Conservation (phyloP, 2,888 invertebrate species). For the Bellardia bayeri region DNA sequence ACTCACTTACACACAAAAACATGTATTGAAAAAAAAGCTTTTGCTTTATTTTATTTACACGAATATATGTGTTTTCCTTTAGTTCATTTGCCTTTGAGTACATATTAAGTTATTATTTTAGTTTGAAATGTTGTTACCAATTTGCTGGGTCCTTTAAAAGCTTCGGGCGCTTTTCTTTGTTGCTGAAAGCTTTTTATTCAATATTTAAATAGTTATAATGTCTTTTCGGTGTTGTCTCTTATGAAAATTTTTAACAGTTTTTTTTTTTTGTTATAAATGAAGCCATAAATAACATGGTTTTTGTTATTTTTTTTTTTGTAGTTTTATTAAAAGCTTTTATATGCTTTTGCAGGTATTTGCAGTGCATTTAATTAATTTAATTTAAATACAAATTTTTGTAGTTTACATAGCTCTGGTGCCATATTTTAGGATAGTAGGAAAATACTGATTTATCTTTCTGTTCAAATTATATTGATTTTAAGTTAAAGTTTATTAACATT, state of each 20-base stretch:
- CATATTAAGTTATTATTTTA: constrained; percentile 18
- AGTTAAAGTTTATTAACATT: too few relatives aligned
- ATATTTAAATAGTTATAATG: background rate
- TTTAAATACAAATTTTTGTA: too few relatives aligned
- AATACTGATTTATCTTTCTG: too few relatives aligned
- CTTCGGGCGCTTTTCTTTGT: constrained; percentile 35
- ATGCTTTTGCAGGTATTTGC: too few relatives aligned
- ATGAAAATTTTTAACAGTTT: background rate
- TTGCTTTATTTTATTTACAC: constrained; percentile 2
- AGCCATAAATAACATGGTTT: background rate
- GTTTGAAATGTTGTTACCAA: constrained; percentile 2
- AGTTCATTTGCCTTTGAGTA: background rate
- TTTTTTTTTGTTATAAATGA: background rate
- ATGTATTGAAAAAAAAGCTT: constrained; percentile 49
- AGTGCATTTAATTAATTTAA: too few relatives aligned
- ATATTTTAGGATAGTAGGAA: too few relatives aligned
- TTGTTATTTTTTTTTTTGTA: background rate
- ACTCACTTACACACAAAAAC: background rate
- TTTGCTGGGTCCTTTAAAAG: constrained; percentile 11
- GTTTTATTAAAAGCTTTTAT: background rate
- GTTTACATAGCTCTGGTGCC: too few relatives aligned
- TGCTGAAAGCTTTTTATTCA: constrained; percentile 24
- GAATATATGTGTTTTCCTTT: background rate
- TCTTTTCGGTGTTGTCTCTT: background rate
- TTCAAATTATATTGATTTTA: too few relatives aligned